phyloP scores from a whole-genome alignment of 2,113 vertebrate genomes.

The Hipposideros armiger region DNA sequence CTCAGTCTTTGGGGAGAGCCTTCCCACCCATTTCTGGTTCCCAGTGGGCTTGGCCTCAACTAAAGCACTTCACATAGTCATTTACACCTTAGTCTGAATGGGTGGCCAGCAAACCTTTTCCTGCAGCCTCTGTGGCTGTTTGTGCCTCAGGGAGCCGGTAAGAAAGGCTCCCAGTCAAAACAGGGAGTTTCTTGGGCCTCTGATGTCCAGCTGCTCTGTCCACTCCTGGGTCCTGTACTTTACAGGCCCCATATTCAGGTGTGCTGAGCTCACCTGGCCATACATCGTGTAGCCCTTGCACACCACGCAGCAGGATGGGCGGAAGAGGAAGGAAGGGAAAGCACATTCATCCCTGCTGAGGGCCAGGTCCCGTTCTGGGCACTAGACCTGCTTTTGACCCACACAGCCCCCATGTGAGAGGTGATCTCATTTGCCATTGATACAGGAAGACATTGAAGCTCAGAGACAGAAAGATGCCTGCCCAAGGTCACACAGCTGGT shows the following conservation, averaged over 20 bases:
- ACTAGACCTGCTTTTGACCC: fast-evolving
- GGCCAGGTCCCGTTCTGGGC: background rate
- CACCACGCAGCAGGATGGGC: background rate
- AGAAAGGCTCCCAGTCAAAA: background rate
- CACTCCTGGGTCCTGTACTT: fast-evolving
- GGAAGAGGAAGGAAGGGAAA: background rate
- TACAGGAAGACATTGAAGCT: background rate
- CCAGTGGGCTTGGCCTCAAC: background rate
- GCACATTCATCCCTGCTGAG: background rate
- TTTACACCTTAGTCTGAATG: background rate
- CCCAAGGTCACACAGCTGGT: background rate
- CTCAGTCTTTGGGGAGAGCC: background rate
- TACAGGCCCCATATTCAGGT: background rate
- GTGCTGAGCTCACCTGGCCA: background rate
- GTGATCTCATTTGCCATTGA: background rate
- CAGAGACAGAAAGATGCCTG: background rate
- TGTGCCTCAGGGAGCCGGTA: background rate
- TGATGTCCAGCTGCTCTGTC: background rate
- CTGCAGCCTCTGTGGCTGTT: background rate
- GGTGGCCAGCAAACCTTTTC: background rate
- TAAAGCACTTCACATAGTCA: background rate
- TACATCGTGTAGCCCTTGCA: fast-evolving
- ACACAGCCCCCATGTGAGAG: fast-evolving
- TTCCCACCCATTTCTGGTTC: background rate
- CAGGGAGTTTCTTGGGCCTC: background rate